Conservation (phyloP, 2,113 vertebrate species). For the Pollimyrus isidori region DNA sequence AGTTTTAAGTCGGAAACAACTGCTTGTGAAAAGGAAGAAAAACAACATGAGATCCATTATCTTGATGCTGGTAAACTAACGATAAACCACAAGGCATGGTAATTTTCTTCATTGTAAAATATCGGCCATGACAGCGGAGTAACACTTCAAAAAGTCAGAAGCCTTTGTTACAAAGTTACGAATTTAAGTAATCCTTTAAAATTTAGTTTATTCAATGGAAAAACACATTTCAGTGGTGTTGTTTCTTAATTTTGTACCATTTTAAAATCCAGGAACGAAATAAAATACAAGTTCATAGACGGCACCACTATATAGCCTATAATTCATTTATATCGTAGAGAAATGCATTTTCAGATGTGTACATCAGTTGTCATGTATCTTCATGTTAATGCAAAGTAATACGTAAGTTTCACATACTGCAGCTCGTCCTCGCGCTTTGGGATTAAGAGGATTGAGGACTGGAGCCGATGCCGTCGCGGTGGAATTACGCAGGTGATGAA, state of each 20-base stretch:
- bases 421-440: neutral
- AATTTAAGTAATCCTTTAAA: neutral
- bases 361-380: neutral
- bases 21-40: neutral
- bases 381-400: neutral
- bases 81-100: neutral
- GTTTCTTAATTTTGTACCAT: neutral
- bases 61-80: neutral
- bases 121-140: neutral
- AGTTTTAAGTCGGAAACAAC: neutral
- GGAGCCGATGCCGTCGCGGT: neutral
- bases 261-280: neutral
- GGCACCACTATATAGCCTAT: neutral
- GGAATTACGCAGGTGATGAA: conserved; percentile 2
- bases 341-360: neutral
- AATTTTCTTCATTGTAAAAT: neutral
- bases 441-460: neutral
- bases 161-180: neutral
- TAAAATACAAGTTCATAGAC: neutral
- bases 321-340: neutral
- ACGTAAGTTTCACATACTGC: neutral
- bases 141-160: neutral
- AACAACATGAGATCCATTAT: neutral
- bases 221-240: neutral
- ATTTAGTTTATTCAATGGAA: neutral